These are phyloP conservation scores for Tetranychus piercei DNA, from an alignment of 2,888 invertebrate genomes.

Conservation along the genomic window DNA sequence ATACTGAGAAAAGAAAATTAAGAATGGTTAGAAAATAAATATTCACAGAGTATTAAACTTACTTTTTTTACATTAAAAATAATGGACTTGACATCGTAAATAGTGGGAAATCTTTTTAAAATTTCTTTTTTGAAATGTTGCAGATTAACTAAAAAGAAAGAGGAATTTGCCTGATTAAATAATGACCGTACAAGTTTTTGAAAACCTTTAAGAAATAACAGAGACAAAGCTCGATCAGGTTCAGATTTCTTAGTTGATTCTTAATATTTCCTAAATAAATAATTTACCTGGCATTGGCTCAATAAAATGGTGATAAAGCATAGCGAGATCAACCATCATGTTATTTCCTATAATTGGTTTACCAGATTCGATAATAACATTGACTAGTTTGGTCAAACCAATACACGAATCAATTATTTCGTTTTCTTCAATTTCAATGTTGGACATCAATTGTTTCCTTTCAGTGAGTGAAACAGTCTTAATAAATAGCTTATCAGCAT, in stretches of 20 bases:
- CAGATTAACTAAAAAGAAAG: conserved; percentile 1
- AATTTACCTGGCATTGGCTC: conserved; percentile 46
- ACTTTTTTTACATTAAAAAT: neutral
- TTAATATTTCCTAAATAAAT: too few species aligned
- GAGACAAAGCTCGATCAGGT: neutral
- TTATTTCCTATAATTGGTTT: conserved; percentile 63
- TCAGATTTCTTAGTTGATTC: neutral
- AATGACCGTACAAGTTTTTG: neutral
- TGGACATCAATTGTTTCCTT: neutral
- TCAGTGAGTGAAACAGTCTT: conserved; percentile 36
- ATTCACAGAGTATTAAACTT: neutral
- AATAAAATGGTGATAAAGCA: conserved; percentile 49
- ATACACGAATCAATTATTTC: conserved; percentile 36
- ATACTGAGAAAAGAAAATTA: neutral
- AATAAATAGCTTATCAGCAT: conserved; percentile 8
- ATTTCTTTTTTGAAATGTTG: neutral
- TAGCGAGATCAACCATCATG: conserved; percentile 47
- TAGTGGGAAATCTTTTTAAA: neutral
- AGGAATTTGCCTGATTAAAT: neutral
- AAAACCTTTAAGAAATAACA: neutral
- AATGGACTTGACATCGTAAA: conserved; percentile 7
- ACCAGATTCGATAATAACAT: conserved; percentile 40
- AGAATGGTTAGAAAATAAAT: neutral
- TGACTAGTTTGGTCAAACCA: conserved; percentile 50
- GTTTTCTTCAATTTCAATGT: conserved; percentile 1